Conservation (phyloP, 2,797 vertebrate genomes). For the Diplodus puntazzo region DNA sequence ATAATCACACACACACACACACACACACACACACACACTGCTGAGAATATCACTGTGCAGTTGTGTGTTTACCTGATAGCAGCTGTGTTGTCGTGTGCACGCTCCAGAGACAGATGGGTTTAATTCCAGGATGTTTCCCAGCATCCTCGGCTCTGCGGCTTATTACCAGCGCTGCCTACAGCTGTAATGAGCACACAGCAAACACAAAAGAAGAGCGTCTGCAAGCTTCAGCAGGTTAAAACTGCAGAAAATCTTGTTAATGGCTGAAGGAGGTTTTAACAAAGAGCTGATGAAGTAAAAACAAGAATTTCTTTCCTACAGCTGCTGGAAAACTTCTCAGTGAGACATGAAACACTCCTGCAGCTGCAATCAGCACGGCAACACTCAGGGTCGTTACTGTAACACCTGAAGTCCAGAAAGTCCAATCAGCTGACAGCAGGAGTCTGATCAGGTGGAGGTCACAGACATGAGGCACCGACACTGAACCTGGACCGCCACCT, state of each 20-base stretch:
- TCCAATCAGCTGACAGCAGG: background rate
- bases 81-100: too few relatives aligned
- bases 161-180: conserved; percentile 7
- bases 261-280: background rate
- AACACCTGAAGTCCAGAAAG: background rate
- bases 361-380: background rate
- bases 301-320: background rate
- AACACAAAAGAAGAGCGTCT: background rate
- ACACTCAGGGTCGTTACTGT: too few relatives aligned
- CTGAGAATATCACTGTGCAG: background rate
- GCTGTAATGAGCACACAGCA: background rate
- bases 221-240: conserved; percentile 5
- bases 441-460: background rate
- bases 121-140: conserved; percentile 7
- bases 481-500: background rate
- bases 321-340: background rate
- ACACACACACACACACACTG: background rate
- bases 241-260: background rate
- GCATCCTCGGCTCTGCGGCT: conserved; percentile 8
- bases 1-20: background rate
- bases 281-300: conserved; percentile 15
- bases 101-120: conserved; percentile 7
- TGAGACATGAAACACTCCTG: background rate
- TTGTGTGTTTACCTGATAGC: background rate
- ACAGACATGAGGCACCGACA: too few relatives aligned